These are phyloP conservation scores for Drosophila aldrichi DNA, from an alignment of 2,888 invertebrate genomes.

Conservation along the genomic window DNA sequence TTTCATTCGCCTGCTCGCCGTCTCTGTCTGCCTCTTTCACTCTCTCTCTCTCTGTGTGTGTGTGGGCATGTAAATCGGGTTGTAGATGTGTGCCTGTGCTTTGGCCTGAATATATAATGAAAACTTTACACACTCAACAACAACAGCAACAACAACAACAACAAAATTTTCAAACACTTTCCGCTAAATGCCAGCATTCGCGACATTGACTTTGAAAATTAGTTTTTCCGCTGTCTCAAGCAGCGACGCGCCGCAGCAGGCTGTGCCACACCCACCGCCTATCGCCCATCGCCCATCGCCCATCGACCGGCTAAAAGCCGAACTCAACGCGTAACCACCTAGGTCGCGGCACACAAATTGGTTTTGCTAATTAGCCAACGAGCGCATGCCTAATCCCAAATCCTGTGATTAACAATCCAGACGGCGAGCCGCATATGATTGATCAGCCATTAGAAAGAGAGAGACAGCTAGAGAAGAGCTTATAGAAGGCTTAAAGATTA, in stretches of 20 bases:
- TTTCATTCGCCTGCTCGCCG: too few relatives aligned
- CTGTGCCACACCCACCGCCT: background rate
- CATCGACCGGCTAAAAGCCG: background rate
- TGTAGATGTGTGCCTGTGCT: slow-evolving; percentile 2
- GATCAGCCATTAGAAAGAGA: background rate
- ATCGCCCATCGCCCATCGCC: background rate
- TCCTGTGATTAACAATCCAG: slow-evolving; percentile 9
- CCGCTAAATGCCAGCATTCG: slow-evolving; percentile 34
- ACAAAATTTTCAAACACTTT: slow-evolving; percentile 21
- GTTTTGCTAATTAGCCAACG: slow-evolving; percentile 38
- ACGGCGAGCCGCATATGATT: background rate
- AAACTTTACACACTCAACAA: slow-evolving; percentile 62
- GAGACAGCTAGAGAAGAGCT: too few relatives aligned
- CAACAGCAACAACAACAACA: slow-evolving; percentile 14
- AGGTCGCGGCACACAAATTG: slow-evolving; percentile 36
- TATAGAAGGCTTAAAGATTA: too few relatives aligned
- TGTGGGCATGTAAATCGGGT: slow-evolving; percentile 12
- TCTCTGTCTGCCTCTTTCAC: too few relatives aligned
- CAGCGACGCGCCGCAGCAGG: background rate
- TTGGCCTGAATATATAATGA: slow-evolving; percentile 62
- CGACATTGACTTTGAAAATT: slow-evolving; percentile 72
- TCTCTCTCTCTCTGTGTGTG: background rate
- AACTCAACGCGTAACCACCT: background rate
- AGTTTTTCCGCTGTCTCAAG: slow-evolving; percentile 40
- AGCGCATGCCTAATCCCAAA: slow-evolving; percentile 1